Evolutionary conservation across 2,888 invertebrate genomes (phyloP), one percentile per base, ranked within the genome.

Genomic region (Tinea semifulvella): DNA sequence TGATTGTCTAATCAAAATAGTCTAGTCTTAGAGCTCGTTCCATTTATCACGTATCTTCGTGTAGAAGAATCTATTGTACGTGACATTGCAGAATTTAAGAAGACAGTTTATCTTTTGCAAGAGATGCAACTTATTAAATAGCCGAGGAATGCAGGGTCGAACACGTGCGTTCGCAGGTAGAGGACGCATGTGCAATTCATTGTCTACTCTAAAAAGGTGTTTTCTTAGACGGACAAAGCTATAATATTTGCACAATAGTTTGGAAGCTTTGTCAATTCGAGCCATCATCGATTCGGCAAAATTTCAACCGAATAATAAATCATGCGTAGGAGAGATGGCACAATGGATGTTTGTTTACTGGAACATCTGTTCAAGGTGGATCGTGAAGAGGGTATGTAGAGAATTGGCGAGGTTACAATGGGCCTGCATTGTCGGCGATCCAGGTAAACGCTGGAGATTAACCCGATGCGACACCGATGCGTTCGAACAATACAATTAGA

Each of bases 121-220:
- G 17, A 16, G 17, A 27, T 19, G 13, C 13, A 52, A 53, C 54
- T 61, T 60, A 52, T 60, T 62, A 61, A 63, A 63, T 64, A 59
- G 62, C 56, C 54, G 8, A 4, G 36, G 70, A 72, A 73, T 65
- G 18, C 14, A 17, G 43, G 48, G 57, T 61, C 55, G 69, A 73
- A 77, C 79, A 80, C 79, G 80, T 79, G 80, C 75, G 74, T 67
- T 56, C 53, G 68, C 77, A 79, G 79, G 79, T 79, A 79, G 65
- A 65, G 50, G 47, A 42, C 58, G 68, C 76, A 76, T 76, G 79
- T 79, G 77, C 73, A 75, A 63, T 57, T 56, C 58, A 73, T 76
- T 77, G 77, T 77, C 56, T 60, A 51, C 52, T 52, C 63, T 66
- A 68, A 68, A 70, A 63, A 66, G 69, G 68, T 73, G 68, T 65